Base-by-base conservation (phyloP, 2,113 vertebrate genomes). In the Setophaga coronata region DNA sequence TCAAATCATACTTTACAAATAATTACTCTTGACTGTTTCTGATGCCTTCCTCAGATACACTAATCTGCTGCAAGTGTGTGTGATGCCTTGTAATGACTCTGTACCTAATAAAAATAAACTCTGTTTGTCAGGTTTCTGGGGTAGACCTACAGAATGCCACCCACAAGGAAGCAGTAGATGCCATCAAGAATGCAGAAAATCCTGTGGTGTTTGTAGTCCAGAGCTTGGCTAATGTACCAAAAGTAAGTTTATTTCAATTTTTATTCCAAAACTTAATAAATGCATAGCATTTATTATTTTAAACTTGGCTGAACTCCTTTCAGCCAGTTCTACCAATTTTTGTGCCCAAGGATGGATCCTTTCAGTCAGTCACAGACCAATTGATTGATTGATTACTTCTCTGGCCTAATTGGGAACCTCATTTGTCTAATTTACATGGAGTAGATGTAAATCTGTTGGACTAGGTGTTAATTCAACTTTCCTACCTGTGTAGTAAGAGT, bases 191-290 rank as follows among this genome's bases (percentile, higher is more conserved):
- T 1, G 98, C 99, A 0, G 98, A 97, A 23, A 99, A 98, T 83
- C 99, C 99, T 0, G 99, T 99, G 2, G 98, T 99, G 88, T 99
- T 99, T 50, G 95, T 99, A 5, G 98, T 99, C 38, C 99, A 99
- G 98, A 99, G 99, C 71, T 97, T 99, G 90, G 98, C 98, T 10
- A 93, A 97, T 2, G 97, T 98, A 18, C 99, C 99, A 18, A 98
- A 99, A 97, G 99, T 99, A 97, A 98, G 97, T 94, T 77, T 53
- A 18, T 82, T 89, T 45, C 69, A 62, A 0, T 70, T 95, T 76
- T 65, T 60, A 43, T 69, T 93, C 53, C 15, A 48, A 28, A 92
- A 61, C 9, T 34, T 79, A 61, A 38, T 54, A 48, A 14, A 66
- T n/a, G 5, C 28, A 4, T 48, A 47, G 3, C 12, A 3, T 26